Base-by-base conservation (phyloP, 2,888 invertebrate species). In the Catocala nupta region DNA sequence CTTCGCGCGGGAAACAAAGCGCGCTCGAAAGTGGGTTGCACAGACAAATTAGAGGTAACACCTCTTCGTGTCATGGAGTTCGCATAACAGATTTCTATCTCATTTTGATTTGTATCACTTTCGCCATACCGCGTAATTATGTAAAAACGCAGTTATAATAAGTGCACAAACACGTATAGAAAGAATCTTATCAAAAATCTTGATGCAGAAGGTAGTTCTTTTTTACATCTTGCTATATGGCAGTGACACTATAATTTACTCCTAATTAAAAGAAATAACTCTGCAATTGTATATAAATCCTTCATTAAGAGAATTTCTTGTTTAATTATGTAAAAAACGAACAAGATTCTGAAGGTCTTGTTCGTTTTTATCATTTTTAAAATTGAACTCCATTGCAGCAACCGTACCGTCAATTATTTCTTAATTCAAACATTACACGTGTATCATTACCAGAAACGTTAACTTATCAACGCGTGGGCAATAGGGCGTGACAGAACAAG, bases 1-100 rank as follows among this genome's bases (percentile, higher is more conserved):
- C 79, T 81, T 71, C 61, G 68, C 70, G 84, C 83, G 85, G 86
- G 83, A 88, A 87, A 90, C 86, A 88, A 88, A 85, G 82, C 65
- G 70, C 68, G 48, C 59, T 73, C 55, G 87, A 88, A 89, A 90
- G 90, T 91, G 74, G 89, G 88, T 85, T 83, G 77, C 79, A 74
- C 66, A 68, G 70, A 75, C 81, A 81, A 86, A 85, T 83, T 83
- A 78, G 78, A 82, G 82, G 84, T 82, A 84, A 81, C 65, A 71
- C 63, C 56, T 73, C 64, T 59, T 55, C 68, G 59, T 80, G 78
- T 73, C 79, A 77, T 64, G 47, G 63, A 72, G 75, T 73, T 73
- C 70, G 63, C 74, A 61, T 58, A 72, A 71, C 60, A 70, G 75
- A 78, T 81, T 77, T 75, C 70, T 78, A 73, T 78, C 68, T 59